These are phyloP conservation scores for Pantherophis vulpinus DNA, from an alignment of 2,797 vertebrate genomes.

Conservation along the genomic window DNA sequence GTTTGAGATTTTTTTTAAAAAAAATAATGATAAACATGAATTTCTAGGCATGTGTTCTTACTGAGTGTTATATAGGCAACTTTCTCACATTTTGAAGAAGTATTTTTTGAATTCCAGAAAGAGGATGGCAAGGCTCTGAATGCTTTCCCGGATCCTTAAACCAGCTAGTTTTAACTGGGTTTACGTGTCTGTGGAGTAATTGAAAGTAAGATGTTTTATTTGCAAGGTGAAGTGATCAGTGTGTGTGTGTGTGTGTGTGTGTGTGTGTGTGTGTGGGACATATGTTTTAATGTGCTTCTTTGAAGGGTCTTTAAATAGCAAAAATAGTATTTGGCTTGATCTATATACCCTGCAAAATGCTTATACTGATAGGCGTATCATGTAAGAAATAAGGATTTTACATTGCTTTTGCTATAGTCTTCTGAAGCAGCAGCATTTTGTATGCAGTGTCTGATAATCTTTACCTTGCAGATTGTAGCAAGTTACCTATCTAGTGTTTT, in stretches of 20 bases:
- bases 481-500: slow-evolving; percentile 6
- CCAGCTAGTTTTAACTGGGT: not conserved
- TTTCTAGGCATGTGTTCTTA: slow-evolving; percentile 13
- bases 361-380: slow-evolving; percentile 39
- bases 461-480: slow-evolving; percentile 36
- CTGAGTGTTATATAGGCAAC: slow-evolving; percentile 16
- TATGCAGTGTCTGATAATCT: slow-evolving; percentile 34
- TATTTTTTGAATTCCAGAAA: not conserved
- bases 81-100: not conserved
- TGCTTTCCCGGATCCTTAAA: not conserved
- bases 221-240: slow-evolving; percentile 8
- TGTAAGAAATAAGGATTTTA: not conserved
- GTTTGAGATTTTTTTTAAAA: slow-evolving; percentile 18
- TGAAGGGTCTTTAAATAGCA: slow-evolving; percentile 22
- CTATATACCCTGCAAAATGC: not conserved
- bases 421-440: not conserved
- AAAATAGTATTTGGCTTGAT: not conserved
- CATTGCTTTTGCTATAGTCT: slow-evolving; percentile 1
- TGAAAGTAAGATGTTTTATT: not conserved
- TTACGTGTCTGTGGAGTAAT: not conserved
- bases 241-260: not conserved
- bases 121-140: not conserved
- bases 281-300: not conserved
- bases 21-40: not conserved
- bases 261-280: not conserved